Base-by-base conservation (phyloP, 2,113 vertebrate genomes). In the Dasypus novemcinctus region DNA sequence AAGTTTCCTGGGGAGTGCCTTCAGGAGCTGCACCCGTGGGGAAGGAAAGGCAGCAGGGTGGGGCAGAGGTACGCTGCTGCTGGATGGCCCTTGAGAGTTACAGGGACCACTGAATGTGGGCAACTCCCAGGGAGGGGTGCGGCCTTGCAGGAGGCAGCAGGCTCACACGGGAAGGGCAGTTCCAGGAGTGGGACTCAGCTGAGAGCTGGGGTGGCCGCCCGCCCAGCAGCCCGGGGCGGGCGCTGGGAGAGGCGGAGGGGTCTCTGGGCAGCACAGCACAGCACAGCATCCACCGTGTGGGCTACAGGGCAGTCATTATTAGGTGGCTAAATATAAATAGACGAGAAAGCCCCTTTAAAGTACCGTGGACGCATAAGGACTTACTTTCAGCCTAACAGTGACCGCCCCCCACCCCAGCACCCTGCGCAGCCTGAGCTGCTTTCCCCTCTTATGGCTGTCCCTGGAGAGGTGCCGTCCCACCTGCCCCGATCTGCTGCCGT, bases 281-380 rank as follows among this genome's bases (percentile, higher is more conserved):
- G 20, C 3, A 41, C 5, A 1, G 18, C 6, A 0, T 7, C 41
- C 3, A 20, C 4, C 14, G 2, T 5, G 17, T 36, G 57, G 46
- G 31, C 8, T 54, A 21, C 36, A 36, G 8, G 25, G 9, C 9
- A 31, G 61, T 21, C 54, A 2, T 29, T 36, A 29, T 63, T 29
- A 4, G 5, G 31, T 87, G 57, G 52, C 41, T 8, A 4, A 25
- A 36, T 4, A 21, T 33, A 29, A 27, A 54, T 2, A 52, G 64
- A 64, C 66, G 31, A 1, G 0, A 80, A 64, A 64, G 4, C 38
- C 54, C 54, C 71, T 94, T 78, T 52, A n/a, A 71, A 57, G 71
- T 17, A 36, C 68, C 5, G 4, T 0, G 43, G 36, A 72, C 29
- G 41, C 11, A 10, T 23, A 3, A 29, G 13, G 72, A 31, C 49